Base-by-base conservation (phyloP, 2,888 invertebrate species). In the Megaustenia siamemsis region DNA sequence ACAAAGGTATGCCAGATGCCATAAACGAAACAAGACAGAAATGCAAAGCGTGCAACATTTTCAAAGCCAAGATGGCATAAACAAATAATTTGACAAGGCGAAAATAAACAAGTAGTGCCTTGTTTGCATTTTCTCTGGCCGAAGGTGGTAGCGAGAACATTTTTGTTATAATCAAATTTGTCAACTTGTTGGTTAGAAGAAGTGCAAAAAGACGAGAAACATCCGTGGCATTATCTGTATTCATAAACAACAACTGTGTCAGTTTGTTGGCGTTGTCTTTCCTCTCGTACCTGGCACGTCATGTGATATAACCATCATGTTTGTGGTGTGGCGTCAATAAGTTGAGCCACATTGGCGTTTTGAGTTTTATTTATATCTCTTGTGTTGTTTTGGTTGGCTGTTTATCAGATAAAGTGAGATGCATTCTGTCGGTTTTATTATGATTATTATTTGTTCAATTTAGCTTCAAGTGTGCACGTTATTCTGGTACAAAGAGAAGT, bases 161-260 rank as follows among this genome's bases (percentile, higher is more conserved):
- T 45, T 32, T 28, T 43, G 73, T 49, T 45, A 49, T 73, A 49
- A 73, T 45, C 49, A 24, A 76, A 53, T 76, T 76, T 76, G 38
- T 56, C 76, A 76, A 56, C 76, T 53, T 76, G 76, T 76, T 56
- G 28, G 28, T 71, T 45, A 32, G 18, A 40, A 28, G 45, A 28
- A n/a, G 12, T 28, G 28, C 5, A 8, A 28, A 73, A 28, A 73
- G 18, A n/a, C 28, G 3, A 12, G 49, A 28, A 24, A 2, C 24
- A 4, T 6, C 3, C 73, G 24, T 28, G 8, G 18, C 6, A 28
- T 45, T 73, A 49, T 32, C 73, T 45, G 32, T 15, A 32, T 45
- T 73, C 45, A 49, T 73, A 73, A 73, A 49, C 45, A 73, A 73
- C 49, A 73, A 2, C 45, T 12, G 1, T 45, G 43, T 73, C 49